phyloP scores from a whole-genome alignment of 1,140 invertebrate species.

The Caenorhabditis tropicalis region DNA sequence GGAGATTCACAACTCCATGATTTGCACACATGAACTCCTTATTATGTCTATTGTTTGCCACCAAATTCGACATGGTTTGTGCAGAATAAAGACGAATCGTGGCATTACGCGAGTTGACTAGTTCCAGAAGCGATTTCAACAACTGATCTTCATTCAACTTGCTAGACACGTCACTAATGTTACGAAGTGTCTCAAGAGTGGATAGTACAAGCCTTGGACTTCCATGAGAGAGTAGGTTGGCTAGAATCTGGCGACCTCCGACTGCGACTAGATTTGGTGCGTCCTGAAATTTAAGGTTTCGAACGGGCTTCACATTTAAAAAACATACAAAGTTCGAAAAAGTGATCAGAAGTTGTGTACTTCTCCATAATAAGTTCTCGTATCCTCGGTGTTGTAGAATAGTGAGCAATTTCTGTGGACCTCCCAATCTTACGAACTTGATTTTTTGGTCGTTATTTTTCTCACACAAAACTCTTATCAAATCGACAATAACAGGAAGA shows the following conservation, averaged over 20 bases:
- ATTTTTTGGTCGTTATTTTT: slow-evolving; percentile 35
- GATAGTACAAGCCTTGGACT: not conserved
- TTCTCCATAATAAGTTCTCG: slow-evolving; percentile 33
- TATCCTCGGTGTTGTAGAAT: slow-evolving; percentile 1
- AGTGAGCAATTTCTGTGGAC: not conserved
- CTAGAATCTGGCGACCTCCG: not conserved
- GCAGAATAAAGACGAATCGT: not conserved
- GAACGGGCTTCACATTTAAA: not conserved
- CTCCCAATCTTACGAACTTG: slow-evolving; percentile 29
- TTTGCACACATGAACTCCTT: slow-evolving; percentile 39
- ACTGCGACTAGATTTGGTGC: not conserved
- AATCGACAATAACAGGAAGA: slow-evolving; percentile 40
- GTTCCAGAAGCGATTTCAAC: slow-evolving; percentile 5
- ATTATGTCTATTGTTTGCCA: slow-evolving; percentile 23
- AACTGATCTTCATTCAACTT: not conserved
- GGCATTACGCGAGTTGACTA: slow-evolving; percentile 1
- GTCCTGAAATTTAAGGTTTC: not conserved
- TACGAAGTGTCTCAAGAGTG: not conserved
- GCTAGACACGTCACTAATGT: not conserved
- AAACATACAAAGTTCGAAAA: slow-evolving; percentile 34
- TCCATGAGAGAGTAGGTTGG: not conserved
- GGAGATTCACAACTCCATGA: not conserved
- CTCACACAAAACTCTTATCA: slow-evolving; percentile 34
- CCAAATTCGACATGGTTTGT: slow-evolving; percentile 20
- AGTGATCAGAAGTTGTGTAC: not conserved